These are phyloP conservation scores for Meiosimyza platycephala DNA, from an alignment of 2,888 invertebrate genomes.

Conservation along the genomic window DNA sequence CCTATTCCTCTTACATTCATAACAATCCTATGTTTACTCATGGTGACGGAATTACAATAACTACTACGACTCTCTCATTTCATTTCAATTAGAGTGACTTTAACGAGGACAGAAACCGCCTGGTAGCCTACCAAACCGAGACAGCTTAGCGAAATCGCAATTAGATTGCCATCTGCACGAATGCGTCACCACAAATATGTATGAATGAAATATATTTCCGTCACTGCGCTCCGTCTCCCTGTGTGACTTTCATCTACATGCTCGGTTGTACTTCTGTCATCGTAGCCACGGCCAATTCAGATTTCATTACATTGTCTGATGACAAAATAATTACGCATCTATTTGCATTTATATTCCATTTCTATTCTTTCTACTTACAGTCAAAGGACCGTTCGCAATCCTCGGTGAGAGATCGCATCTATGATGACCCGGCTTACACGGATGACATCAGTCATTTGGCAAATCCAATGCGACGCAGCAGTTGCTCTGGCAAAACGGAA, in stretches of 20 bases:
- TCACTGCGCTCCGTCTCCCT: not conserved
- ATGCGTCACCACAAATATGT: not conserved
- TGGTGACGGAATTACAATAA: too few relatives aligned
- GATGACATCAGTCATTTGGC: constrained; percentile 67
- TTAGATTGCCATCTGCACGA: constrained; percentile 2
- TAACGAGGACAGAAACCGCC: too few relatives aligned
- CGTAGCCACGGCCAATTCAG: too few relatives aligned
- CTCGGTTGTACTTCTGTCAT: too few relatives aligned
- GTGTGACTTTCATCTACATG: too few relatives aligned
- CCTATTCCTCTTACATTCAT: too few relatives aligned
- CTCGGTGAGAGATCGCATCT: constrained; percentile 64
- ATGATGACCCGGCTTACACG: constrained; percentile 67
- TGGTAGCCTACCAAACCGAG: too few relatives aligned
- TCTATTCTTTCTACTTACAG: constrained; percentile 47
- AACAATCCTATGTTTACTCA: too few relatives aligned
- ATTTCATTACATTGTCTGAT: not conserved
- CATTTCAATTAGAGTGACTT: too few relatives aligned
- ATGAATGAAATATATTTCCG: not conserved
- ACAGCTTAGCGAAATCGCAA: not conserved
- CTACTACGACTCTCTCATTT: too few relatives aligned
- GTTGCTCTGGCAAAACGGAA: constrained; percentile 48
- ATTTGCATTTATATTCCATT: not conserved
- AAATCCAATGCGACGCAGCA: constrained; percentile 61
- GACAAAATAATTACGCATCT: constrained; percentile 10
- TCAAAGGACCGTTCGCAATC: constrained; percentile 63